phyloP scores from a whole-genome alignment of 2,888 invertebrate species.

The Therioaphis trifolii region DNA sequence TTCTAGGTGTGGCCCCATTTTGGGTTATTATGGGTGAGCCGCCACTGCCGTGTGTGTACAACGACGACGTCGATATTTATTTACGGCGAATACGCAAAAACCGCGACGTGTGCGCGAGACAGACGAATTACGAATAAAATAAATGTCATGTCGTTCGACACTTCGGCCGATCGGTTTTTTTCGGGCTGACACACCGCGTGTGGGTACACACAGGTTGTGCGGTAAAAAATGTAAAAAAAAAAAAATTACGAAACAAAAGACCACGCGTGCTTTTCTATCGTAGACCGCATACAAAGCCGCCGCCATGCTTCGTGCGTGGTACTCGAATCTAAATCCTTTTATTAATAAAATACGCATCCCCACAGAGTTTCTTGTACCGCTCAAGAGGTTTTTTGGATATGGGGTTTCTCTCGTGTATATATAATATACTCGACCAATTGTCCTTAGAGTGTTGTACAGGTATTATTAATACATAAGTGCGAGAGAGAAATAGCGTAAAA shows the following conservation, averaged over 20 bases:
- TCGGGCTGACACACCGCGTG: too few relatives aligned
- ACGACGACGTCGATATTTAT: background rate
- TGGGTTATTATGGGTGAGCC: too few relatives aligned
- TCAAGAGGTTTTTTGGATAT: background rate
- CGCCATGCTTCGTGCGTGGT: background rate
- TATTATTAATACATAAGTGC: background rate
- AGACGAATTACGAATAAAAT: too few relatives aligned
- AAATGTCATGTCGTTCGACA: too few relatives aligned
- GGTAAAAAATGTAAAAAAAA: background rate
- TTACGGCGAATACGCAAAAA: background rate
- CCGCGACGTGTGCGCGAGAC: too few relatives aligned
- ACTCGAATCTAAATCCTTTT: constrained; percentile 31
- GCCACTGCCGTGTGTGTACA: too few relatives aligned
- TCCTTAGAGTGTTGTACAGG: constrained; percentile 3
- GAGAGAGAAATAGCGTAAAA: background rate
- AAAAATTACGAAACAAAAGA: background rate
- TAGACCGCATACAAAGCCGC: background rate
- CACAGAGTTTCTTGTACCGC: background rate
- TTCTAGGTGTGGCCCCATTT: too few relatives aligned
- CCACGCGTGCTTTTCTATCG: background rate
- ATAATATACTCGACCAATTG: constrained; percentile 12
- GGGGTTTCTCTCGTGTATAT: background rate
- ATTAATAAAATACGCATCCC: background rate
- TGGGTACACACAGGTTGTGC: background rate
- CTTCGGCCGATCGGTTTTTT: too few relatives aligned